Conservation (phyloP, 2,888 invertebrate species). For the Eupithecia abbreviata region DNA sequence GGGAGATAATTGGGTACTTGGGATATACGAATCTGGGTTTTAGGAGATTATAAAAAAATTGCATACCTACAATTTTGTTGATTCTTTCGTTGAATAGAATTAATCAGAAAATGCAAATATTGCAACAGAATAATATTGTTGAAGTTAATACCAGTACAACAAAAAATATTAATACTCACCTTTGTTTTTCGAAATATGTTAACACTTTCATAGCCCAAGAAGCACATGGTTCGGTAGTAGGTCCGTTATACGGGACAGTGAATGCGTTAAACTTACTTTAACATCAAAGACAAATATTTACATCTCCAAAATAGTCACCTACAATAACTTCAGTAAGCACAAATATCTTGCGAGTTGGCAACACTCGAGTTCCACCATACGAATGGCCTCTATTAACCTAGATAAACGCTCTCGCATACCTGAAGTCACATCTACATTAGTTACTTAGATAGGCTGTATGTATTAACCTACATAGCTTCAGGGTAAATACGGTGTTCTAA, state of each 20-base stretch:
- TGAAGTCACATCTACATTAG: slow-evolving; percentile 10
- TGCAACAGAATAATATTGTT: too few relatives aligned
- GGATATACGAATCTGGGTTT: not conserved
- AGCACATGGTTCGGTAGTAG: too few relatives aligned
- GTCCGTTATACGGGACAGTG: too few relatives aligned
- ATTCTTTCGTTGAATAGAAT: not conserved
- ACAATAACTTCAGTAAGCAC: not conserved
- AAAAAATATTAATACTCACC: too few relatives aligned
- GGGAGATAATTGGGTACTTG: slow-evolving; percentile 8
- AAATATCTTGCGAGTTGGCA: slow-evolving; percentile 21
- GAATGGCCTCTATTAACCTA: slow-evolving; percentile 22
- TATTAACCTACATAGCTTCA: slow-evolving; percentile 11
- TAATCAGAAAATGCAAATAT: not conserved
- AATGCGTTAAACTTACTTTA: not conserved
- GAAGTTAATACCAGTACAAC: too few relatives aligned
- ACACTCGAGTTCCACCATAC: not conserved
- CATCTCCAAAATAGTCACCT: not conserved
- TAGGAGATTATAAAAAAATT: not conserved
- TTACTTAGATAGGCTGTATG: slow-evolving; percentile 7
- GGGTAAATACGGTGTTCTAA: not conserved
- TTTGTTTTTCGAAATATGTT: too few relatives aligned
- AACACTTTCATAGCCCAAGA: too few relatives aligned
- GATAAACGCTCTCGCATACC: slow-evolving; percentile 11
- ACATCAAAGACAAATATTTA: not conserved
- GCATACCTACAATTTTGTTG: not conserved